Evolutionary conservation across 2,888 invertebrate genomes (phyloP).

Genomic region (Pammene fasciana): DNA sequence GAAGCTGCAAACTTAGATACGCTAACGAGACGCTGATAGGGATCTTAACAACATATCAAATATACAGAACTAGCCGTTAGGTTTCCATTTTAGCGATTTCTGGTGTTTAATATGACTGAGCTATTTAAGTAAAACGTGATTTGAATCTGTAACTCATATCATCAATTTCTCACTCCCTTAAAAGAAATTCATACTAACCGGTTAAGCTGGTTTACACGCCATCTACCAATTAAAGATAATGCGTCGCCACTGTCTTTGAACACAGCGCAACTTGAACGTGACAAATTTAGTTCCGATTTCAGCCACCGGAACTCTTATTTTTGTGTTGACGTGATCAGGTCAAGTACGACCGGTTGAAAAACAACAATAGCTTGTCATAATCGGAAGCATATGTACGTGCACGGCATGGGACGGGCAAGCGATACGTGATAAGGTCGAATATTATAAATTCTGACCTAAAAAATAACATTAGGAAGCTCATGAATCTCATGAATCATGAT

Average conservation of each 20-base stretch:
- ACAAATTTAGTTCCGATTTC: constrained; percentile 20
- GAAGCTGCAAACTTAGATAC: too few relatives aligned
- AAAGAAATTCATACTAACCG: not conserved
- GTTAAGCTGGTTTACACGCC: not conserved
- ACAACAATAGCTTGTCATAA: constrained; percentile 31
- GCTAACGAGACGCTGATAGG: too few relatives aligned
- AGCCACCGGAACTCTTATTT: constrained; percentile 22
- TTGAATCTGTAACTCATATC: too few relatives aligned
- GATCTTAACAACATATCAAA: too few relatives aligned
- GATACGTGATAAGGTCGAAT: constrained; percentile 28
- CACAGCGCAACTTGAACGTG: not conserved
- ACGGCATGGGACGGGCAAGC: constrained; percentile 11
- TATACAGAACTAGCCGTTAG: too few relatives aligned
- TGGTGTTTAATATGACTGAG: too few relatives aligned
- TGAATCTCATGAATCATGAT: not conserved
- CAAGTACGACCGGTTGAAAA: constrained; percentile 8
- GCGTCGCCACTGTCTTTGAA: constrained; percentile 25
- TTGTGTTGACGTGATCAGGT: constrained; percentile 24
- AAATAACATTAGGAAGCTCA: constrained; percentile 6
- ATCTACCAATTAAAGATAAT: not conserved
- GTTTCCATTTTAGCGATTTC: too few relatives aligned
- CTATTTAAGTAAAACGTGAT: too few relatives aligned
- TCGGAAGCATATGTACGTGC: constrained; percentile 26
- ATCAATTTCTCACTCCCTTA: not conserved
- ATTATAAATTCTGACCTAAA: constrained; percentile 16